phyloP scores from a whole-genome alignment of 2,888 invertebrate genomes.

The Xanthia togata region DNA sequence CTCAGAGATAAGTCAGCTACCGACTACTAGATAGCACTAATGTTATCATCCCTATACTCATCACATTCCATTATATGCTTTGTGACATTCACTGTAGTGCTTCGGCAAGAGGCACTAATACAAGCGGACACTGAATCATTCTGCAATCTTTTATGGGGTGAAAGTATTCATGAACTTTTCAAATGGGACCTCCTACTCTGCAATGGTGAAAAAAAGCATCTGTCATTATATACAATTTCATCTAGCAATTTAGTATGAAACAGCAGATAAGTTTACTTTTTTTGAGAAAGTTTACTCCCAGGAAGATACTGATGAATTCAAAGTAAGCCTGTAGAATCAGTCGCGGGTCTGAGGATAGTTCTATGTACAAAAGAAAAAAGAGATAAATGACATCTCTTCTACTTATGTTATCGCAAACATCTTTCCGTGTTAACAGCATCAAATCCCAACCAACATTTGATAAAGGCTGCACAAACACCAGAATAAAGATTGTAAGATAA shows the following conservation, averaged over 20 bases:
- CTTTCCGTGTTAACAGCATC: conserved; percentile 26
- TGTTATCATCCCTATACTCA: conserved; percentile 3
- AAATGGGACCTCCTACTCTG: neutral
- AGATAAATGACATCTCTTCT: conserved; percentile 37
- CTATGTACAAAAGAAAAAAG: conserved; percentile 7
- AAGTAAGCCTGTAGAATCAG: neutral
- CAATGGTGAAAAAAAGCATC: neutral
- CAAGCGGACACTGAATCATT: conserved; percentile 5
- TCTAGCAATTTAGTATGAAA: too few relatives aligned
- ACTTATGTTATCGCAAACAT: conserved; percentile 27
- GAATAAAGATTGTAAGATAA: conserved; percentile 57
- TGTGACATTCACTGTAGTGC: neutral
- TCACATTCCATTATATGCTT: neutral
- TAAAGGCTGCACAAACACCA: conserved; percentile 54
- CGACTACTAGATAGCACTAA: neutral
- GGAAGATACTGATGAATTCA: neutral
- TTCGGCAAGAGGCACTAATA: neutral
- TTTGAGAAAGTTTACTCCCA: neutral
- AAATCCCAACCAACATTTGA: conserved; percentile 48
- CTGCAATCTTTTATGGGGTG: neutral
- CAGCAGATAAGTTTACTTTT: too few relatives aligned
- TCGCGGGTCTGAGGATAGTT: neutral
- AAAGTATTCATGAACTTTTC: neutral
- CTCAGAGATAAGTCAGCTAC: conserved; percentile 42
- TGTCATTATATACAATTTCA: too few relatives aligned